Evolutionary conservation across 2,113 vertebrate genomes (phyloP).

Genomic region (Megaleporinus macrocephalus): DNA sequence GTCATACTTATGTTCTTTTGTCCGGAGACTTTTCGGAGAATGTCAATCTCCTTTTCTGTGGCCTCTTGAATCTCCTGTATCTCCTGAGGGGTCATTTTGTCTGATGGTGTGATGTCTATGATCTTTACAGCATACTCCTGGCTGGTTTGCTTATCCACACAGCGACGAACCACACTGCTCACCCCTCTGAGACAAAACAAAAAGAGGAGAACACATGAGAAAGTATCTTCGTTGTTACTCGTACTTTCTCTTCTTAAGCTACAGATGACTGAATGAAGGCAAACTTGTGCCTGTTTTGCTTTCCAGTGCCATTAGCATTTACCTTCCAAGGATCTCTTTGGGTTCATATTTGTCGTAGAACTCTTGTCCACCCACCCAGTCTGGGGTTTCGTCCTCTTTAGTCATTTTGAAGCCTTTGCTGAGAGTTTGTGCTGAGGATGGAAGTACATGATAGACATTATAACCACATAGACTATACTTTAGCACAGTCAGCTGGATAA

Average conservation of each 20-base stretch:
- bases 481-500: background rate
- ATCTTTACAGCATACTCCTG: slow-evolving; percentile 94
- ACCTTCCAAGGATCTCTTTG: slow-evolving; percentile 86
- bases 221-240: background rate
- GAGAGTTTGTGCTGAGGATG: background rate
- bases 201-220: background rate
- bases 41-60: slow-evolving; percentile 92
- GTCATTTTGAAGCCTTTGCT: slow-evolving; percentile 48
- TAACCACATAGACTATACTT: background rate
- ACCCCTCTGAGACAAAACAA: slow-evolving; percentile 83
- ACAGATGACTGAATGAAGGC: background rate
- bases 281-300: background rate
- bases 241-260: background rate
- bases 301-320: slow-evolving; percentile 35
- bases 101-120: slow-evolving; percentile 92
- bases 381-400: slow-evolving; percentile 73
- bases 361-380: slow-evolving; percentile 74
- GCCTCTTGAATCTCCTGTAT: slow-evolving; percentile 87
- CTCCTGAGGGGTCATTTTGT: slow-evolving; percentile 84
- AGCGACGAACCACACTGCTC: slow-evolving; percentile 94
- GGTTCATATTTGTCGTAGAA: slow-evolving; percentile 87
- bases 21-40: slow-evolving; percentile 89
- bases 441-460: background rate
- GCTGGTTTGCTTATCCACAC: slow-evolving; percentile 84
- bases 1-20: slow-evolving; percentile 92